These are phyloP conservation scores for Drosophila subpulchrella DNA, from an alignment of 1,140 invertebrate genomes.

Conservation along the genomic window DNA sequence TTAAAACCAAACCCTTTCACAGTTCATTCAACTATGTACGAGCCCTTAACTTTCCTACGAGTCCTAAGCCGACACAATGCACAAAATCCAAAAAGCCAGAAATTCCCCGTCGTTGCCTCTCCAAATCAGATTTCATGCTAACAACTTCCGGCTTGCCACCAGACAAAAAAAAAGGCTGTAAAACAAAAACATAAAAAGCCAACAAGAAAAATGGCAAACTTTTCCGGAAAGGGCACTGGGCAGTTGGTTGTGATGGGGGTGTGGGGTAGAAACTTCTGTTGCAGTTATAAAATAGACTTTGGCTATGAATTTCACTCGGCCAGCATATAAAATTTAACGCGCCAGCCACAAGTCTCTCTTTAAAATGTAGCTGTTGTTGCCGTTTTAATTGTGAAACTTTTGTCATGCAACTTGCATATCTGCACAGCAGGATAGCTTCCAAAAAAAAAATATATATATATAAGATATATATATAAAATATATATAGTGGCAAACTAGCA, in stretches of 20 bases:
- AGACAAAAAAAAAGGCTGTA: conserved; percentile 30
- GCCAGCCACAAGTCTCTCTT: conserved; percentile 45
- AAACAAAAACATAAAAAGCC: conserved; percentile 37
- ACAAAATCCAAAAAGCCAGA: conserved; percentile 55
- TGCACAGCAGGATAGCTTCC: conserved; percentile 30
- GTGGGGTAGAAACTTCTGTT: conserved; percentile 28
- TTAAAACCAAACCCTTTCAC: conserved; percentile 25
- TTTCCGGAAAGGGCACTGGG: conserved; percentile 29
- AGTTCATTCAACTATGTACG: conserved; percentile 51
- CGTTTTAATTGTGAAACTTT: conserved; percentile 78
- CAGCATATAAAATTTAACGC: conserved; percentile 57
- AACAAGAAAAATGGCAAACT: conserved; percentile 43
- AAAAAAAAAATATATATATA: conserved; percentile 6
- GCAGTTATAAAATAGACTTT: conserved; percentile 66
- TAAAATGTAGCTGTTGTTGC: conserved; percentile 45
- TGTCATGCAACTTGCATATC: conserved; percentile 63
- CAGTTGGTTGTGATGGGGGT: background rate
- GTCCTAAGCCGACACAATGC: conserved; percentile 32
- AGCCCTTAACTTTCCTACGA: conserved; percentile 10
- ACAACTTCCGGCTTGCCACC: conserved; percentile 53
- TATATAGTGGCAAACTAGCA: conserved; percentile 24
- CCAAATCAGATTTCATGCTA: conserved; percentile 60
- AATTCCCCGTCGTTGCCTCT: conserved; percentile 35
- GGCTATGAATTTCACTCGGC: conserved; percentile 51
- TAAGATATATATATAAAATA: conserved; percentile 9